Base-by-base conservation (phyloP, 2,113 vertebrate species). In the Gadus macrocephalus region DNA sequence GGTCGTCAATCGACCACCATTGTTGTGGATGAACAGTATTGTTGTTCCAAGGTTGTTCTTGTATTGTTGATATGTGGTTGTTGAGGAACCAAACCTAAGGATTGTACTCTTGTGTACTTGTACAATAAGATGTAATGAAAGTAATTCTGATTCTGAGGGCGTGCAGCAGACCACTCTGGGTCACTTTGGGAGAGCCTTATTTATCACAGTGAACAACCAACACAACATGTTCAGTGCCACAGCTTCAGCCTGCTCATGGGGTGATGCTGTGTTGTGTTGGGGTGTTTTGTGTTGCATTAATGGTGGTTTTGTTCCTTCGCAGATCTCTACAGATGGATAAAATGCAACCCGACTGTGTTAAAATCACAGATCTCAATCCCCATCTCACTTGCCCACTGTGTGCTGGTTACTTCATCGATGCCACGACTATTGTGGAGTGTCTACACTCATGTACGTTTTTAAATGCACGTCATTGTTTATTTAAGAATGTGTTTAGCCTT, bases 391-490 rank as follows among this genome's bases (percentile, higher is more conserved):
- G 84, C 73, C 95, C 95, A 62, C 86, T 98, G 72, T 98, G 95
- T 9, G 94, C 95, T 8, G 96, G 96, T 0, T 98, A 98, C 88
- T 94, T 98, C 89, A 95, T 98, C 0, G 96, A 98, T 22, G 96
- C 96, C 38, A 94, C 96, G 1, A 97, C 96, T 85, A 97, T 98
- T 22, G 95, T 96, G 78, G 96, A 98, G 89, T 98, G 96, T 31
- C 89, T 98, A 88, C 96, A 98, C 90, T 96, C 96, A 76, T 98
- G 96, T 98, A 91, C 95, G 96, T 91, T 70, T 56, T n/a, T 68
- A 14, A 53, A 6, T 16, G 1, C 42, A 49, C 42, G 42, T 49
- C n/a, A 5, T 64, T 31, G 27, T 35, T 64, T n/a, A 31, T n/a
- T 20, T 12, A 25, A 53, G 5, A 19, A 1, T 53, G 28, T 49